Evolutionary conservation across 1,140 invertebrate genomes (phyloP).

Genomic region (Reticulitermes speratus): DNA sequence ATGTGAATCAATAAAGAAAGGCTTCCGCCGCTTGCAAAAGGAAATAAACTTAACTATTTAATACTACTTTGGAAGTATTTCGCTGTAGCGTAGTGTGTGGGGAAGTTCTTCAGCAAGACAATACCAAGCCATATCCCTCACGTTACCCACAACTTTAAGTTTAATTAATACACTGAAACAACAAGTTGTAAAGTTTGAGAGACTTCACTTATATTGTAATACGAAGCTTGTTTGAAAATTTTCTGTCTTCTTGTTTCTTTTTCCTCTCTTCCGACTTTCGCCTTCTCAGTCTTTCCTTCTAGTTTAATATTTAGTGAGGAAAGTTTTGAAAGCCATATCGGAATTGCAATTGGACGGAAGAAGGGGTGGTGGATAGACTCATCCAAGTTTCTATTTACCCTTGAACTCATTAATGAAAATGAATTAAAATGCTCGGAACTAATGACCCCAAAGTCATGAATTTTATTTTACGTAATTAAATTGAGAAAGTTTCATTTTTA

Average conservation of each 20-base stretch:
- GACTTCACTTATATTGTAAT: conserved; percentile 13
- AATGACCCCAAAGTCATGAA: background rate
- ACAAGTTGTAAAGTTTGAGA: background rate
- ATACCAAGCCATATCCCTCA: background rate
- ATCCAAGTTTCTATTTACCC: background rate
- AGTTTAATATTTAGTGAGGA: conserved; percentile 1
- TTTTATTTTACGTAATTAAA: background rate
- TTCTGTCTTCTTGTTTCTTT: background rate
- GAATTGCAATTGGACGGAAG: background rate
- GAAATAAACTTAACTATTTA: background rate
- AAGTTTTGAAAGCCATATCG: background rate
- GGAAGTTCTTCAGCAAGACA: background rate
- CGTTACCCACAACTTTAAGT: background rate
- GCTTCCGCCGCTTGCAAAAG: background rate
- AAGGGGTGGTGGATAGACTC: background rate
- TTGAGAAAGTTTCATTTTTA: too few relatives aligned
- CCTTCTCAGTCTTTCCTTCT: background rate
- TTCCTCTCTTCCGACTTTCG: background rate
- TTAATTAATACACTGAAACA: background rate
- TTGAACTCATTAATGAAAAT: conserved; percentile 15
- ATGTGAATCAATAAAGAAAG: background rate
- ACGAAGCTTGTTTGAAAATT: conserved; percentile 11
- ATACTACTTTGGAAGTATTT: background rate
- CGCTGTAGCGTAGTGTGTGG: background rate
- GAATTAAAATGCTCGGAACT: background rate